Percentiles rank a stretch among this genome's conserved stretches.
These are phyloP conservation scores for Reticulitermes lucifugus DNA, from an alignment of 2,888 invertebrate species.

Conservation along the genomic window DNA sequence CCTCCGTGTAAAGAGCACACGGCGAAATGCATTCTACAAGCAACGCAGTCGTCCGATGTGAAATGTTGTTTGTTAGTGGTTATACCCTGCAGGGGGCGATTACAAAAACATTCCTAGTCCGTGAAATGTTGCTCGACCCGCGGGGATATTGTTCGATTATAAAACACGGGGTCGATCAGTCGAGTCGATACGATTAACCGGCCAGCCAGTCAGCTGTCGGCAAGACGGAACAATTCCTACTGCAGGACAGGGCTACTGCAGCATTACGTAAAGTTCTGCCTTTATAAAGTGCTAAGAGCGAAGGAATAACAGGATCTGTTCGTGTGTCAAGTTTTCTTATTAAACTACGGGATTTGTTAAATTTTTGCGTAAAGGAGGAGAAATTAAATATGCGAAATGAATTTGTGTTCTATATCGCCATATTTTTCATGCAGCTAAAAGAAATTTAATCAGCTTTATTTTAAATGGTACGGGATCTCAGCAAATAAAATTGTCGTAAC, in stretches of 20 bases:
- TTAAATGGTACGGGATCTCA: too few species aligned
- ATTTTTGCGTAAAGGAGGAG: too few species aligned
- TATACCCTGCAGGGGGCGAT: conserved; percentile 36
- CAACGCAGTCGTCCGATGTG: background rate
- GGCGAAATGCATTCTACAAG: background rate
- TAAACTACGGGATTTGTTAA: too few species aligned
- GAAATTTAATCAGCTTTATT: too few species aligned
- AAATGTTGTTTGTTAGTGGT: conserved; percentile 42
- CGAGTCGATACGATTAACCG: conserved; percentile 42
- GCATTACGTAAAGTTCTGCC: too few species aligned
- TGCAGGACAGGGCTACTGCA: conserved; percentile 9
- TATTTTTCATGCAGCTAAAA: too few species aligned
- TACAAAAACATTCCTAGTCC: conserved; percentile 39
- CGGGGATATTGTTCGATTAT: conserved; percentile 41
- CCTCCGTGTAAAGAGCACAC: conserved; percentile 1
- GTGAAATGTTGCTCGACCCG: conserved; percentile 41
- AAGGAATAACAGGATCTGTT: too few species aligned
- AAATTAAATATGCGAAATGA: too few species aligned
- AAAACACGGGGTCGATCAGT: conserved; percentile 40
- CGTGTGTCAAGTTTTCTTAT: too few species aligned
- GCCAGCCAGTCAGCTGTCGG: background rate
- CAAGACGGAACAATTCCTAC: background rate
- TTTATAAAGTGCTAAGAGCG: too few species aligned
- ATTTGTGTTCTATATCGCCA: too few species aligned
- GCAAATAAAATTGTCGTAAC: too few species aligned